Percentiles rank a stretch among this genome's conserved stretches.
These are phyloP conservation scores for Carposina sasakii DNA, from an alignment of 1,140 invertebrate species.

Conservation along the genomic window DNA sequence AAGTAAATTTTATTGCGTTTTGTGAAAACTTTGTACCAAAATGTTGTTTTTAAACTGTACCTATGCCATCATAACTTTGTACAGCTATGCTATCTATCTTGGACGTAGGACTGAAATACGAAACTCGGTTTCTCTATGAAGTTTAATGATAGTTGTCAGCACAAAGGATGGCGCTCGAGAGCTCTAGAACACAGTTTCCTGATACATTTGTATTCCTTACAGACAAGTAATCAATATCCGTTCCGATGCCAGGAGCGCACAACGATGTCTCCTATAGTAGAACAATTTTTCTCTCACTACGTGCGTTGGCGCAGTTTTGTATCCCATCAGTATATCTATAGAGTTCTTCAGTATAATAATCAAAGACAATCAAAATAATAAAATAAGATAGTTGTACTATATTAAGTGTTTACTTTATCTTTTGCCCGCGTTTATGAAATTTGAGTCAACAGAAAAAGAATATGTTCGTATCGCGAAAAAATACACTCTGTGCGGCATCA, in stretches of 20 bases:
- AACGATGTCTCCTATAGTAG: slow-evolving; percentile 39
- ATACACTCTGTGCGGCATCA: slow-evolving; percentile 53
- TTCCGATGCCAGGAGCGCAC: slow-evolving; percentile 40
- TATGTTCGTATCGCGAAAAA: slow-evolving; percentile 49
- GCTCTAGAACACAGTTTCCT: slow-evolving; percentile 45
- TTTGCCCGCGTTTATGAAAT: no score
- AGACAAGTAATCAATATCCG: slow-evolving; percentile 65
- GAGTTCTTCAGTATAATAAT: no score
- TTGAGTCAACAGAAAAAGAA: slow-evolving; percentile 22
- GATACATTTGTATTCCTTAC: slow-evolving; percentile 68
- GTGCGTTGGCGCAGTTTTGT: slow-evolving; percentile 46
- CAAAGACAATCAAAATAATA: no score
- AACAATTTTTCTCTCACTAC: slow-evolving; percentile 42
- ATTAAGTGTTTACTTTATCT: no score
- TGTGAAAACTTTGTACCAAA: no score
- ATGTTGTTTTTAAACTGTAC: no score
- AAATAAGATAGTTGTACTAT: no score
- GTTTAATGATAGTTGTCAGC: slow-evolving; percentile 57
- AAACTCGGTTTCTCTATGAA: slow-evolving; percentile 41
- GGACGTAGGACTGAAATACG: no score
- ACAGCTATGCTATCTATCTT: no score
- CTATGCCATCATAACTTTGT: no score
- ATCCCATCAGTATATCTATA: no score
- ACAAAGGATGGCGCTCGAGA: slow-evolving; percentile 43
- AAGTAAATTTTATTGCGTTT: no score